Percentiles rank a stretch among this genome's conserved stretches.
Conservation (phyloP, 2,797 vertebrate genomes). For the Aratinga solstitialis region DNA sequence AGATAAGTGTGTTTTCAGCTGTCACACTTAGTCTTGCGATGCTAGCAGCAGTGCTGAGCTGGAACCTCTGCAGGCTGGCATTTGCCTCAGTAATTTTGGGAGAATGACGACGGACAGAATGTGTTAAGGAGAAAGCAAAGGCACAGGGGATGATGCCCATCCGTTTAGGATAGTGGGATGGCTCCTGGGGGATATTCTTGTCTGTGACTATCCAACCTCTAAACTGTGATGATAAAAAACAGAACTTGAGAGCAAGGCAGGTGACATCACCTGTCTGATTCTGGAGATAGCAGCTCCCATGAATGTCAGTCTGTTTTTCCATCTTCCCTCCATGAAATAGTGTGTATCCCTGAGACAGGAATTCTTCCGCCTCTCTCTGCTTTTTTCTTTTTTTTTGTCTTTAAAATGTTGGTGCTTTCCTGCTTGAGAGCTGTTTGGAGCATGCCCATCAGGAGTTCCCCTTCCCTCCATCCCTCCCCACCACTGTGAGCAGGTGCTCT, state of each 20-base stretch:
- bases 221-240: conserved; percentile 1
- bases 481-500: not conserved
- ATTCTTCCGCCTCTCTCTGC: too few relatives aligned
- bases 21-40: not conserved
- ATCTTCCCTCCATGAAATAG: not conserved
- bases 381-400: not conserved
- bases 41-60: not conserved
- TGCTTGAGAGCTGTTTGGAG: not conserved
- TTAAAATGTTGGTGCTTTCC: not conserved
- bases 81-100: conserved; percentile 9
- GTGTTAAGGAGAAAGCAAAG: conserved; percentile 9
- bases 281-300: not conserved
- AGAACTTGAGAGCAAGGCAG: not conserved
- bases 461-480: not conserved
- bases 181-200: conserved; percentile 24
- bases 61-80: not conserved
- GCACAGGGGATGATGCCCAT: not conserved
- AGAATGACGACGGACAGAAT: not conserved
- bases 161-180: conserved; percentile 30
- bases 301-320: not conserved
- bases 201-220: not conserved
- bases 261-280: not conserved
- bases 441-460: not conserved
- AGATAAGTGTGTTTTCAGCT: not conserved
- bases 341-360: not conserved